Percentiles rank a stretch among this genome's conserved stretches.
phyloP scores from a whole-genome alignment of 2,888 invertebrate species.

The Agelastica alni region DNA sequence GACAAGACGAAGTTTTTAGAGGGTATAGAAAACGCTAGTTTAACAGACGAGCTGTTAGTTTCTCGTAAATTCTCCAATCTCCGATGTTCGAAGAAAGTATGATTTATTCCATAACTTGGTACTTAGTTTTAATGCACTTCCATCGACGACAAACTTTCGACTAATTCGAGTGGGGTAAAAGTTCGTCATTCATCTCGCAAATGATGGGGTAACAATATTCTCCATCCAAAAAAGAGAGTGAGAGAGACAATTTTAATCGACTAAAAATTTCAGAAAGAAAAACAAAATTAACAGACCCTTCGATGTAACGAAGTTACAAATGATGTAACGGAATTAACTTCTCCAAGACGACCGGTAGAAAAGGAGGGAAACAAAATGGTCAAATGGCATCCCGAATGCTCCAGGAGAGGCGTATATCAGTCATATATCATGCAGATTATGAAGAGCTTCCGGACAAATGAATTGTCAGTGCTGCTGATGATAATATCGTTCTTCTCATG shows the following conservation, averaged over 20 bases:
- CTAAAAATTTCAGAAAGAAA: neutral
- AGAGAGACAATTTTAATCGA: constrained; percentile 7
- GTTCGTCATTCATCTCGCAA: constrained; percentile 4
- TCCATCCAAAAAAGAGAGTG: neutral
- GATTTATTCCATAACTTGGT: constrained; percentile 12
- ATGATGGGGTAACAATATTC: constrained; percentile 7
- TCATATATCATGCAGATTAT: too few species aligned
- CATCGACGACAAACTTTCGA: neutral
- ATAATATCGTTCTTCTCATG: too few species aligned
- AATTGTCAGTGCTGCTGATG: too few species aligned
- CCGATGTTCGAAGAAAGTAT: constrained; percentile 3
- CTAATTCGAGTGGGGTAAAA: constrained; percentile 6
- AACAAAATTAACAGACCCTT: constrained; percentile 10
- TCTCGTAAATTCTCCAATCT: too few species aligned
- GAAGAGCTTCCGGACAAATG: too few species aligned
- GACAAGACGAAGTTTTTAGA: too few species aligned
- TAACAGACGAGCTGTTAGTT: too few species aligned
- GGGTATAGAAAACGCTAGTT: too few species aligned
- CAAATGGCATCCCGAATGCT: neutral
- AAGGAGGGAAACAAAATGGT: neutral
- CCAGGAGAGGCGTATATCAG: too few species aligned
- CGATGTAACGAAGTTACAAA: constrained; percentile 15
- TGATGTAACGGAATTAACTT: constrained; percentile 11
- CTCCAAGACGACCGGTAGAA: constrained; percentile 2
- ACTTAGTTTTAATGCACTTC: constrained; percentile 14